Evolutionary conservation across 2,888 invertebrate species (phyloP).

Genomic region (Crossocerus cetratus): DNA sequence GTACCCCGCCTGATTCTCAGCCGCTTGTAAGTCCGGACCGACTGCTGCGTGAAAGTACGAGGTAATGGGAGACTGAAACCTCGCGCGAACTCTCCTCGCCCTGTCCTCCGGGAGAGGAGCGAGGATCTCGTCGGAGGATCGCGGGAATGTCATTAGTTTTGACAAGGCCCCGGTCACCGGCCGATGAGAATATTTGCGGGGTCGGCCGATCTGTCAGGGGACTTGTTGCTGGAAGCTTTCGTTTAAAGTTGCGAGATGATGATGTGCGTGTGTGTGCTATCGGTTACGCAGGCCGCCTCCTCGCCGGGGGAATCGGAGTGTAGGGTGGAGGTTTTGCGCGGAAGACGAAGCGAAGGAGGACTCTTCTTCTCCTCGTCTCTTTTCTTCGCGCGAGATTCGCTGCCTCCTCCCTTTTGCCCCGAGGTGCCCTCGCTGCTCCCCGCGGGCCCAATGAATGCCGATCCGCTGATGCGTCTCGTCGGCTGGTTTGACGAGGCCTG

Average conservation of each 20-base stretch:
- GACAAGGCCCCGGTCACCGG: no score
- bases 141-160: conserved; percentile 63
- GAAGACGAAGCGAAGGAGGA: conserved; percentile 35
- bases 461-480: conserved; percentile 73
- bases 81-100: neutral
- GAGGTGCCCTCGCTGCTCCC: conserved; percentile 11
- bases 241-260: no score
- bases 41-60: no score
- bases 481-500: conserved; percentile 77
- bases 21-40: no score
- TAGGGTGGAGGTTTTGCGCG: conserved; percentile 45
- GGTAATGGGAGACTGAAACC: neutral
- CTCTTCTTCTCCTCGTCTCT: conserved; percentile 37
- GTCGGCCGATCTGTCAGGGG: conserved; percentile 64
- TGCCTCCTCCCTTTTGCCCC: conserved; percentile 34
- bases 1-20: no score
- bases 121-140: neutral
- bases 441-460: conserved; percentile 71
- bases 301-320: conserved; percentile 38
- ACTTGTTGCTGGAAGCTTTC: conserved; percentile 57
- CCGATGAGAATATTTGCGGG: conserved; percentile 33
- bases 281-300: conserved; percentile 32
- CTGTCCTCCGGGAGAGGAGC: neutral
- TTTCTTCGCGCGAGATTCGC: conserved; percentile 26
- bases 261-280: no score